phyloP scores from a whole-genome alignment of 2,888 invertebrate species.

The Ligdia adustata region DNA sequence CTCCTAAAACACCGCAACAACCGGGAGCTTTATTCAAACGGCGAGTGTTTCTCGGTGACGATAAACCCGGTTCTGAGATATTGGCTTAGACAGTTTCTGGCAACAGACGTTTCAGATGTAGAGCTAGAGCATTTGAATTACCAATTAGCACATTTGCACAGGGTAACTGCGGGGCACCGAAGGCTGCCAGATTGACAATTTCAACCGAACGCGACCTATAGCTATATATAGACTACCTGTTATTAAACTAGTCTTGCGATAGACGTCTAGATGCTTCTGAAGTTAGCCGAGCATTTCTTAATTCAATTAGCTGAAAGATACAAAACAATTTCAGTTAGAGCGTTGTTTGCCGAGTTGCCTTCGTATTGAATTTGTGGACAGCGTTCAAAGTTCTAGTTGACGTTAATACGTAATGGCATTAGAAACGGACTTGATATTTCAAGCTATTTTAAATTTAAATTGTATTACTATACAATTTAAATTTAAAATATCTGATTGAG shows the following conservation, averaged over 20 bases:
- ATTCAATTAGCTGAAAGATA: slow-evolving; percentile 17
- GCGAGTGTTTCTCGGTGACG: slow-evolving; percentile 9
- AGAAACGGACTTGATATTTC: background rate
- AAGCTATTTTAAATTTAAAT: too few relatives aligned
- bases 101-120: slow-evolving; percentile 17
- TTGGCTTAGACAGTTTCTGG: slow-evolving; percentile 21
- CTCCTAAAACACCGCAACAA: slow-evolving; percentile 1
- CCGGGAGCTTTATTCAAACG: slow-evolving; percentile 7
- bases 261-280: slow-evolving; percentile 8
- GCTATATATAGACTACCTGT: slow-evolving; percentile 11
- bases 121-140: slow-evolving; percentile 25
- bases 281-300: slow-evolving; percentile 12
- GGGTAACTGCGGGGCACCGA: slow-evolving; percentile 18
- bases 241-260: slow-evolving; percentile 10
- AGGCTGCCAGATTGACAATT: slow-evolving; percentile 27
- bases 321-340: slow-evolving; percentile 13
- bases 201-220: slow-evolving; percentile 1
- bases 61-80: slow-evolving; percentile 17
- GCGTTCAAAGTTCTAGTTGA: slow-evolving; percentile 4
- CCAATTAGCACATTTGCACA: slow-evolving; percentile 31
- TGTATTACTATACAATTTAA: too few relatives aligned
- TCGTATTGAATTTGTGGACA: slow-evolving; percentile 15
- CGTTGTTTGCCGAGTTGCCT: slow-evolving; percentile 11
- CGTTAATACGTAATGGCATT: slow-evolving; percentile 9
- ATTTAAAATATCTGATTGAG: background rate